Evolutionary conservation across 2,888 invertebrate species (phyloP), one percentile per base, ranked within the genome.

Genomic region (Callyntrura sp.): DNA sequence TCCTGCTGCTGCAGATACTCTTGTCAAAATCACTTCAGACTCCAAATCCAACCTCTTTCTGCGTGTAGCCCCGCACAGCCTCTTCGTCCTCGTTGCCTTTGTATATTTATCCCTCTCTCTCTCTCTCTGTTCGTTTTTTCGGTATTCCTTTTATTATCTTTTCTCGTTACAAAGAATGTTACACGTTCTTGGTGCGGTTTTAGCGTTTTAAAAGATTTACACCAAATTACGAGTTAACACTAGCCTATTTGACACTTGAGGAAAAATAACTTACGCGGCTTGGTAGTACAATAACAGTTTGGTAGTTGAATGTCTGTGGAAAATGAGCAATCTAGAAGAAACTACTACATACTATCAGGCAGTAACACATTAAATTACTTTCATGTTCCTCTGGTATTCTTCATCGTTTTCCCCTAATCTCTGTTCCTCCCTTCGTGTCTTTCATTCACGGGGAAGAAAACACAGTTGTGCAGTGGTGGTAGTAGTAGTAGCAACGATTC

Each of bases 181-280:
- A n/a, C 2, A 57, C 57, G 17, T 17, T 57, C n/a, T 3, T 57
- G 57, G 6, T 57, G 17, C 12, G 55, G 57, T 11, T 45, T 45
- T 57, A 48, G 11, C 48, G 17, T 73, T 73, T 45, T 43, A 70
- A 73, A 70, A 73, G 73, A 73, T 48, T 73, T 48, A 73, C 73
- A 70, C 35, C 14, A 73, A 73, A 73, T 73, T 73, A 48, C 73
- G 20, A 73, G 73, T 73, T 73, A 73, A 73, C 73, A 20, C 73
- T 43, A n/a, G 0, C 65, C 6, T 45, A 57, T 6, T 35, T 65
- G 35, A 28, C 35, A 57, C 9, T 11, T 57, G 57, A 11, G 57
- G 8, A 57, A 17, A 57, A 57, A n/a, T n/a, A n/a, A 6, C 25
- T 5, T 25, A 62, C 23, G 62, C 23, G n/a, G n/a, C n/a, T n/a